These are phyloP conservation scores for Paracyclopina nana DNA, from an alignment of 1,140 invertebrate species.

Conservation along the genomic window DNA sequence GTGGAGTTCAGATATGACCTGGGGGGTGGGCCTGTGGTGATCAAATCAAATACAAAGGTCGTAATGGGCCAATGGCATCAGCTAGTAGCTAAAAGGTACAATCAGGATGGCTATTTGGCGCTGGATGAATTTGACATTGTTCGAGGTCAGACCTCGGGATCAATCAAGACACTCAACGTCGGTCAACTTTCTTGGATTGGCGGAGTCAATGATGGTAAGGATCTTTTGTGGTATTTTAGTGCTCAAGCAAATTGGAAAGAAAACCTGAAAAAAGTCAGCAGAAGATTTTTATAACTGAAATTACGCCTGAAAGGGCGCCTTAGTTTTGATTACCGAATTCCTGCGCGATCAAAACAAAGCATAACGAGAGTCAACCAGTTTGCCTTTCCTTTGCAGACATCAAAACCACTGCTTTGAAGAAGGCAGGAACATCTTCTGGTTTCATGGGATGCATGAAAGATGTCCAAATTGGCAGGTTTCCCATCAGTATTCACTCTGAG, in stretches of 20 bases:
- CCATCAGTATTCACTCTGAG: constrained; percentile 25
- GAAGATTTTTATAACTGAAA: no score
- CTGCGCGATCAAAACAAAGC: no score
- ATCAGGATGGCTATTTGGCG: constrained; percentile 52
- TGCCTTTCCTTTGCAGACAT: no score
- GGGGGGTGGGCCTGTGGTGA: constrained; percentile 55
- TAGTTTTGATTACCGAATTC: no score
- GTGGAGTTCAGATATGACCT: constrained; percentile 56
- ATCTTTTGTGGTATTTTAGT: no score
- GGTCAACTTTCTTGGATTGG: constrained; percentile 61
- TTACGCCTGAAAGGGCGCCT: no score
- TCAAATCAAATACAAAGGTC: constrained; percentile 50
- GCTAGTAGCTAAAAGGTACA: constrained; percentile 31
- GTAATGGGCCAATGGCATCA: constrained; percentile 49
- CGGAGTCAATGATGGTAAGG: constrained; percentile 51
- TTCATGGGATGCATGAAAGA: constrained; percentile 63
- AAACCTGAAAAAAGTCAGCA: no score
- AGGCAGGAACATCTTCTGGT: constrained; percentile 55
- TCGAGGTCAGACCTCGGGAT: constrained; percentile 51
- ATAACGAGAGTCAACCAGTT: no score
- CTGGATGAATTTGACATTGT: constrained; percentile 59
- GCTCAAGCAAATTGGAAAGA: no score
- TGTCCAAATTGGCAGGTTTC: constrained; percentile 46
- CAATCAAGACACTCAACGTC: constrained; percentile 57
- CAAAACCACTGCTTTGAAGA: constrained; percentile 24